phyloP scores from a whole-genome alignment of 2,113 vertebrate species.

The Microtus ochrogaster region DNA sequence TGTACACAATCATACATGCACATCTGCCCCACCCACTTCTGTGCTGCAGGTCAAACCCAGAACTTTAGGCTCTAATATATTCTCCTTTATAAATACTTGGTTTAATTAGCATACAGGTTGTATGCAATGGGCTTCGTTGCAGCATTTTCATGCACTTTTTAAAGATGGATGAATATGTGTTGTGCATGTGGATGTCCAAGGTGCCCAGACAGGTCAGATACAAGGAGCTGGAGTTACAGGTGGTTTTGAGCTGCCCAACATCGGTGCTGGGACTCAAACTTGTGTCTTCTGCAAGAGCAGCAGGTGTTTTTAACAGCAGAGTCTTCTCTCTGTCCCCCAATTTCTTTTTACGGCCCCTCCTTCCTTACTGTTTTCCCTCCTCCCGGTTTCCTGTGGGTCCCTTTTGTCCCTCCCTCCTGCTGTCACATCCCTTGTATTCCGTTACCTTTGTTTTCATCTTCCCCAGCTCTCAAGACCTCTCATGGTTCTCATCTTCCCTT shows the following conservation, averaged over 20 bases:
- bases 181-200: not conserved
- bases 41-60: not conserved
- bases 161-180: not conserved
- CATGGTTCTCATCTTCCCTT: not conserved
- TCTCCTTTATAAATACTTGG: not conserved
- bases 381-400: no score
- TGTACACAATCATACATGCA: fast-evolving
- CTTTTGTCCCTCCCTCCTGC: no score
- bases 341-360: not conserved
- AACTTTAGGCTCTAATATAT: not conserved
- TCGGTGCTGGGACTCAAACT: not conserved
- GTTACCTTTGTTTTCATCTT: no score
- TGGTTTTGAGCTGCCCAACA: not conserved
- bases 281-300: not conserved
- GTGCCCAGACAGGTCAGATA: not conserved
- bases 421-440: not conserved
- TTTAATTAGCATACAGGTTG: not conserved
- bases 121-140: not conserved
- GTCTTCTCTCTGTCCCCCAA: not conserved
- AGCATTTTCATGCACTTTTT: not conserved
- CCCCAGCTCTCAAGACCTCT: not conserved
- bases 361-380: not conserved
- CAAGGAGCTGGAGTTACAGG: not conserved
- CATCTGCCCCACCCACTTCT: not conserved
- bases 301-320: not conserved